These are phyloP conservation scores for Hepsetus odoe DNA, from an alignment of 2,113 vertebrate genomes.

Conservation along the genomic window DNA sequence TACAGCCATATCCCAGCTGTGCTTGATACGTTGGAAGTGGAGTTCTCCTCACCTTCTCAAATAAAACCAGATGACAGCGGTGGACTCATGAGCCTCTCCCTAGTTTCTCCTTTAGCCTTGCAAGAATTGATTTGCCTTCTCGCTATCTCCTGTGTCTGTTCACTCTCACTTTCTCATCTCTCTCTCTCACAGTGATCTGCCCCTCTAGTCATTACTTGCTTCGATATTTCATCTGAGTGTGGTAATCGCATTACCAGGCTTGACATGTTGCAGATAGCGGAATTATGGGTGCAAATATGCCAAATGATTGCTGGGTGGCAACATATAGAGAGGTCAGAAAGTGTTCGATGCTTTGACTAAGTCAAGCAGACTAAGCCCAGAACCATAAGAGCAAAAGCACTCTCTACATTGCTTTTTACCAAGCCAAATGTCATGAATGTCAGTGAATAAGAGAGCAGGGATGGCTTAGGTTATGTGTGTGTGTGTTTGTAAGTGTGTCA, in stretches of 20 bases:
- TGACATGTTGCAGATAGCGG: conserved; percentile 90
- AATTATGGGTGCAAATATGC: conserved; percentile 91
- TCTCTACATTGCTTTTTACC: conserved; percentile 41
- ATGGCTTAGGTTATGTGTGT: conserved; percentile 44
- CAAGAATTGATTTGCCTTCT: conserved; percentile 71
- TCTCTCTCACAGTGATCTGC: conserved; percentile 32
- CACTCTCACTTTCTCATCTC: conserved; percentile 53
- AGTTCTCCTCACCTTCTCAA: conserved; percentile 53
- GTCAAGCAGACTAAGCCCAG: conserved; percentile 41
- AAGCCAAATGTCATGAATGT: conserved; percentile 39
- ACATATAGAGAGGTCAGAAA: conserved; percentile 86
- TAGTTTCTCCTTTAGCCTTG: conserved; percentile 65
- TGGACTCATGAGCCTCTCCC: conserved; percentile 76
- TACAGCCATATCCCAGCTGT: conserved; percentile 76
- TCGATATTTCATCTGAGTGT: conserved; percentile 91
- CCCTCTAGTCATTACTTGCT: conserved; percentile 82
- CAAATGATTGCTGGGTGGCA: conserved; percentile 87
- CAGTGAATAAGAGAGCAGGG: conserved; percentile 10
- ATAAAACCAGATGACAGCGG: conserved; percentile 52
- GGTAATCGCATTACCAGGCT: conserved; percentile 89
- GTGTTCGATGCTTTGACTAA: conserved; percentile 71
- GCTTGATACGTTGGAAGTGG: conserved; percentile 52
- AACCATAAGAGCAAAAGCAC: conserved; percentile 57
- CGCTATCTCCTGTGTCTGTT: conserved; percentile 57
- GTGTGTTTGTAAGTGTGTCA: conserved; percentile 33